Base-by-base conservation (phyloP, 2,888 invertebrate species). In the Drosophila monieri region DNA sequence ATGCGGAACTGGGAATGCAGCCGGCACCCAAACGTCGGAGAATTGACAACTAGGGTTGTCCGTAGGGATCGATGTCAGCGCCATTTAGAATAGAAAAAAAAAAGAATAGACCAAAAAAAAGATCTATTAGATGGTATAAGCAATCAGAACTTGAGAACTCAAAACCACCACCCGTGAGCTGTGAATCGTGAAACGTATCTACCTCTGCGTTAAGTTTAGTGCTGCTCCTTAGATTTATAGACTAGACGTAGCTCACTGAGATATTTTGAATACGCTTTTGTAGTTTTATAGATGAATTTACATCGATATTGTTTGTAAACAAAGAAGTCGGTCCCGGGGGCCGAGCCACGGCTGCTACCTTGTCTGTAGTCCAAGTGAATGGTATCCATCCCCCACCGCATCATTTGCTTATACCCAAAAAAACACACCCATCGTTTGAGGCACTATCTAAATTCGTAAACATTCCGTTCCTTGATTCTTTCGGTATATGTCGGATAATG, bases 21-120 rank as follows among this genome's bases (percentile, higher is more conserved):
- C 21, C 48, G 18, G 4, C 37, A 12, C 23, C 14, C 10, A 78
- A 73, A 14, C 61, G 56, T 1, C 61, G 23, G 2, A 43, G 65
- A 35, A 18, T 44, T 1, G 25, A 44, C 2, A 52, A 43, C 30
- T 62, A 44, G 52, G 52, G 2, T 12, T 10, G 30, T 4, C 27
- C n/a, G 0, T 60, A 60, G n/a, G 10, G 27, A 27, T 27, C 6
- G 25, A 23, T 23, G 2, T 8, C 8, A 1, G 0, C 2, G 8
- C 27, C 27, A 27, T 8, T 27, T 8, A 27, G 27, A 27, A 27
- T 27, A 27, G 27, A 6, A 27, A 2, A 27, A 2, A 8, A 8
- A 1, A 8, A 27, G 1, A 27, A 23, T 4, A 23, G 8, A 2
- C 2, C 6, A 8, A 27, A 2, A 9, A 23, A 23, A 23, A 23